Evolutionary conservation across 2,797 vertebrate species (phyloP), one percentile per base, ranked within the genome.

Genomic region (Rhinoraja longicauda): DNA sequence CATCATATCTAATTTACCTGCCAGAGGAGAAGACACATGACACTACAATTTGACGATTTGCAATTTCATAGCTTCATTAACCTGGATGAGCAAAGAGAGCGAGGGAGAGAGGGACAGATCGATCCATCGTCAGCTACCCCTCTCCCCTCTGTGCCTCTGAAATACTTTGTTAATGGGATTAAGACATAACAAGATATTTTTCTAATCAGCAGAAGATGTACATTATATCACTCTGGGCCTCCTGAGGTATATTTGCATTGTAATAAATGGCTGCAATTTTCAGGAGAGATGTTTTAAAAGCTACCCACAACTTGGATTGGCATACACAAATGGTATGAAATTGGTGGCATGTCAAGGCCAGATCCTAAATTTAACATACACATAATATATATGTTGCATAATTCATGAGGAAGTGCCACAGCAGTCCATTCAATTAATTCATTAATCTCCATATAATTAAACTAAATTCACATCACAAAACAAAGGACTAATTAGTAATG

Each of bases 381-480:
- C n/a, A 36, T 36, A 62, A 88, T 67, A 36, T 36, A 36, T 67
- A 36, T 88, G 62, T 36, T 88, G 84, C n/a, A 67, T 67, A 88
- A 64, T 64, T 88, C n/a, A 67, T 88, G n/a, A 67, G 19, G 59
- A 88, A 64, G 4, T 32, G 29, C 21, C n/a, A 36, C 59, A 62
- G 21, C 84, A 64, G 32, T 88, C 59, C 67, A 88, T 64, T 88
- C 57, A 19, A 88, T 67, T 21, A n/a, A 84, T 84, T 59, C 32
- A 88, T 88, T 88, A 64, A 64, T 86, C 82, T 86, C 29, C 29
- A 15, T 86, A 86, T 86, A 62, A 86, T 86, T 86, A 62, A 86
- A 64, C 82, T 86, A 86, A 86, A 86, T 62, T 64, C 59, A 32
- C 29, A 13, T 86, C 59, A 36, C 62, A 67, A 67, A 88, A 88